These are phyloP conservation scores for Myiopsitta monachus DNA, from an alignment of 2,113 vertebrate genomes.

Conservation along the genomic window DNA sequence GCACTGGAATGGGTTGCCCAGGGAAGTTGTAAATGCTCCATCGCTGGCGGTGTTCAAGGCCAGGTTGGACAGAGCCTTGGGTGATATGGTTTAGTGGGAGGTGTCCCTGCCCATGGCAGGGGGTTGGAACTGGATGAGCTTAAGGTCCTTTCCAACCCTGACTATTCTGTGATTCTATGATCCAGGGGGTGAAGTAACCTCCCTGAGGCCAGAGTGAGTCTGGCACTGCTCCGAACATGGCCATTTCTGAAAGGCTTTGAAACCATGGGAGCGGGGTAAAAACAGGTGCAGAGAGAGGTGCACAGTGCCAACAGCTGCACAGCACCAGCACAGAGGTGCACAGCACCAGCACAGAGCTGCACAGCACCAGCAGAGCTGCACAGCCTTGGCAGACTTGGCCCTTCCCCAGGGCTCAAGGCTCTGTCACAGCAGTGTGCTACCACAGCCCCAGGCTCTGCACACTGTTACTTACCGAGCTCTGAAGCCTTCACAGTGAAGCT, in stretches of 20 bases:
- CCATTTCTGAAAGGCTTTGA: neutral
- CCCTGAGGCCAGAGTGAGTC: constrained; percentile 36
- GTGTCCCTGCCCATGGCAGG: too few species aligned
- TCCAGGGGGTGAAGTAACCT: constrained; percentile 44
- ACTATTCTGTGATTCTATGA: neutral
- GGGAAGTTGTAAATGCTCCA: too few species aligned
- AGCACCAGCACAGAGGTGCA: neutral
- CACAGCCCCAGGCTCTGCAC: neutral
- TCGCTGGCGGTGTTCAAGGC: too few species aligned
- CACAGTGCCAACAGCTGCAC: neutral
- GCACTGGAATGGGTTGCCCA: too few species aligned
- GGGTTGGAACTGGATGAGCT: too few species aligned
- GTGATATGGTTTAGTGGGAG: too few species aligned
- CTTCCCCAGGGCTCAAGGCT: neutral
- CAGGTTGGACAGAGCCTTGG: too few species aligned
- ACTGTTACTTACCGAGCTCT: neutral
- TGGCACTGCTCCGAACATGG: neutral
- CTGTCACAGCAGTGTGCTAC: neutral
- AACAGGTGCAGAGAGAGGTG: neutral
- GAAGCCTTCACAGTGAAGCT: neutral
- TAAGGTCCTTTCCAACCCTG: too few species aligned
- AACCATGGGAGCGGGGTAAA: neutral
- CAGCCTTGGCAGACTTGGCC: neutral
- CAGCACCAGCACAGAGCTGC: neutral
- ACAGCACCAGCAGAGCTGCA: neutral